Conservation (phyloP, 1,140 invertebrate genomes). For the Lepidurus apus region DNA sequence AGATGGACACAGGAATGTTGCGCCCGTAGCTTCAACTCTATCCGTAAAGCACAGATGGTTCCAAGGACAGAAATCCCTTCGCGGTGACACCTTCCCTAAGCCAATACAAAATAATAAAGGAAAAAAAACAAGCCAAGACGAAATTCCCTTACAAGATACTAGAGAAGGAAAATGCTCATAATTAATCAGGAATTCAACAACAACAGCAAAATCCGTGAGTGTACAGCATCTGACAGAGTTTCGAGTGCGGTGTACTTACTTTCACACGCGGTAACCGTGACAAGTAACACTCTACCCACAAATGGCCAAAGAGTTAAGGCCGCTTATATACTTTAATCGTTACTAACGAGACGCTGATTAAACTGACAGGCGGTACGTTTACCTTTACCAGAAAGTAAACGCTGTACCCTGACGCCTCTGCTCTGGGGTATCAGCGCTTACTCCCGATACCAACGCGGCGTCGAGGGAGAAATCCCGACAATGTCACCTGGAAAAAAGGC, state of each 20-base stretch:
- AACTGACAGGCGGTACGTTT: background rate
- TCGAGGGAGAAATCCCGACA: background rate
- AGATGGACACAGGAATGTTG: background rate
- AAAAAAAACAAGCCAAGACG: background rate
- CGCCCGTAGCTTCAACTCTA: background rate
- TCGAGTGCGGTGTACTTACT: too few relatives aligned
- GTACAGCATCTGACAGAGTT: too few relatives aligned
- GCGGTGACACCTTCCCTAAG: background rate
- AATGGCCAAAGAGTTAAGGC: background rate
- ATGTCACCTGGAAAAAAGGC: background rate
- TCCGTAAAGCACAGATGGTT: background rate
- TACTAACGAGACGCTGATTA: background rate
- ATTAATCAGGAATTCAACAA: background rate
- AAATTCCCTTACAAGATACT: background rate
- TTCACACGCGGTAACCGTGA: too few relatives aligned
- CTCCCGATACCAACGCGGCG: too few relatives aligned
- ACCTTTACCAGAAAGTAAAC: too few relatives aligned
- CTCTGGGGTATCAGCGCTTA: too few relatives aligned
- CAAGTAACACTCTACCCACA: too few relatives aligned
- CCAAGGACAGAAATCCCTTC: constrained; percentile 2
- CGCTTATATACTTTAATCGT: background rate
- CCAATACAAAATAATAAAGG: too few relatives aligned
- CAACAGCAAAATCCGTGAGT: too few relatives aligned
- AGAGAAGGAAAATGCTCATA: background rate
- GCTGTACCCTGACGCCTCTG: too few relatives aligned